Conservation (phyloP, 2,888 invertebrate genomes). For the Drosophila eohydei region DNA sequence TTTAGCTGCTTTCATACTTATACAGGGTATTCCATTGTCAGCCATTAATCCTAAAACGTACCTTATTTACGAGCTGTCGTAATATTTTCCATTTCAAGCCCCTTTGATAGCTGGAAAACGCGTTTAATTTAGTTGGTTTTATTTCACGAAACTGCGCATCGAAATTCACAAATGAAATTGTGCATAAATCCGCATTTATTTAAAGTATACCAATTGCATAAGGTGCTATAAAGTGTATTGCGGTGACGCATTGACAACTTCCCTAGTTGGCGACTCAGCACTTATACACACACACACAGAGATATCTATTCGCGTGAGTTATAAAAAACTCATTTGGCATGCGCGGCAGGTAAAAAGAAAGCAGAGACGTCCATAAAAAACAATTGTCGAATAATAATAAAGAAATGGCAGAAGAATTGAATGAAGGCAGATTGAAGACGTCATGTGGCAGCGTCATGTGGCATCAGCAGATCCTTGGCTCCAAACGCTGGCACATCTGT, state of each 20-base stretch:
- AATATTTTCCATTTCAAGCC: slow-evolving; percentile 20
- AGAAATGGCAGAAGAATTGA: slow-evolving; percentile 10
- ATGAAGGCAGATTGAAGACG: slow-evolving; percentile 24
- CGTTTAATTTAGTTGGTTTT: slow-evolving; percentile 7
- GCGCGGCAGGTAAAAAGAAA: slow-evolving; percentile 50
- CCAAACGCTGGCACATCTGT: slow-evolving; percentile 23
- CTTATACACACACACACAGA: not conserved
- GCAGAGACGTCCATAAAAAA: slow-evolving; percentile 32
- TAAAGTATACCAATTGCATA: slow-evolving; percentile 24
- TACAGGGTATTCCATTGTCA: not conserved
- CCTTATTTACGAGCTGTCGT: slow-evolving; percentile 8
- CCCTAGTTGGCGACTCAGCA: slow-evolving; percentile 22
- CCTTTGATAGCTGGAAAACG: slow-evolving; percentile 18
- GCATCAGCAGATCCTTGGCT: slow-evolving; percentile 5
- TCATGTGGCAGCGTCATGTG: slow-evolving; percentile 19
- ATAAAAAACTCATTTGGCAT: slow-evolving; percentile 37
- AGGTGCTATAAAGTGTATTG: slow-evolving; percentile 6
- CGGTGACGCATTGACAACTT: slow-evolving; percentile 53
- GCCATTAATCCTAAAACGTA: not conserved
- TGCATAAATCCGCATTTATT: slow-evolving; percentile 12
- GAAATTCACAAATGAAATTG: slow-evolving; percentile 10
- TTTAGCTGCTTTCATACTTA: not conserved
- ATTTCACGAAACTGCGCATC: slow-evolving; percentile 27
- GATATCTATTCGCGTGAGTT: not conserved
- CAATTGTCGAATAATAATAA: slow-evolving; percentile 2